These are phyloP conservation scores for Drosophila nasuta DNA, from an alignment of 1,140 invertebrate genomes.

Conservation along the genomic window DNA sequence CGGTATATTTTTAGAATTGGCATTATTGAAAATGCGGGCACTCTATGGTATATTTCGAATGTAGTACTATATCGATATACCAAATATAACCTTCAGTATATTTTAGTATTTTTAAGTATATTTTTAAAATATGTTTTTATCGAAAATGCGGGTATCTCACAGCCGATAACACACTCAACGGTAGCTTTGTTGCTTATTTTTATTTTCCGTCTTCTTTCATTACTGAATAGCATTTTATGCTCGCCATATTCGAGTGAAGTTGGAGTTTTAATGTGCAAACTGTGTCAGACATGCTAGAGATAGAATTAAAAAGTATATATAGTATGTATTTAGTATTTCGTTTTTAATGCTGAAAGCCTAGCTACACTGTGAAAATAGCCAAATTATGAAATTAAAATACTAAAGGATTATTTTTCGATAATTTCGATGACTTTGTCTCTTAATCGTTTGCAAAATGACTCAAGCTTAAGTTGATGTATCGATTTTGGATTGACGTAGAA, in stretches of 20 bases:
- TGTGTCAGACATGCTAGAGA: slow-evolving; percentile 59
- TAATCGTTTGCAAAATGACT: neutral
- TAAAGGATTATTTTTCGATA: neutral
- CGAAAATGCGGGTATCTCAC: no score
- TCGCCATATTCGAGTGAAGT: slow-evolving; percentile 51
- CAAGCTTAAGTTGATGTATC: neutral
- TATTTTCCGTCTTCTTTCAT: neutral
- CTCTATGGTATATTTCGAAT: no score
- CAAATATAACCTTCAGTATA: no score
- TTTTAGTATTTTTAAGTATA: no score
- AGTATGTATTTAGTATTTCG: neutral
- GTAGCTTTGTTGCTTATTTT: no score
- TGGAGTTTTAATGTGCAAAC: slow-evolving; percentile 61
- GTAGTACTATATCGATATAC: no score
- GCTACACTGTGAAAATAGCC: neutral
- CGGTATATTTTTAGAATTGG: no score
- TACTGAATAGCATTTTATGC: slow-evolving; percentile 54
- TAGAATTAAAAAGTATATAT: neutral
- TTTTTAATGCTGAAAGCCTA: slow-evolving; percentile 22
- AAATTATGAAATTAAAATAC: neutral
- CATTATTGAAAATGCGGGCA: no score
- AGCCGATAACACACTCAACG: no score
- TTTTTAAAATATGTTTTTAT: no score
- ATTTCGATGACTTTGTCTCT: neutral
- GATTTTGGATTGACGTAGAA: slow-evolving; percentile 4